These are phyloP conservation scores for Drosophila kuntzei DNA, from an alignment of 2,888 invertebrate species.

Conservation along the genomic window DNA sequence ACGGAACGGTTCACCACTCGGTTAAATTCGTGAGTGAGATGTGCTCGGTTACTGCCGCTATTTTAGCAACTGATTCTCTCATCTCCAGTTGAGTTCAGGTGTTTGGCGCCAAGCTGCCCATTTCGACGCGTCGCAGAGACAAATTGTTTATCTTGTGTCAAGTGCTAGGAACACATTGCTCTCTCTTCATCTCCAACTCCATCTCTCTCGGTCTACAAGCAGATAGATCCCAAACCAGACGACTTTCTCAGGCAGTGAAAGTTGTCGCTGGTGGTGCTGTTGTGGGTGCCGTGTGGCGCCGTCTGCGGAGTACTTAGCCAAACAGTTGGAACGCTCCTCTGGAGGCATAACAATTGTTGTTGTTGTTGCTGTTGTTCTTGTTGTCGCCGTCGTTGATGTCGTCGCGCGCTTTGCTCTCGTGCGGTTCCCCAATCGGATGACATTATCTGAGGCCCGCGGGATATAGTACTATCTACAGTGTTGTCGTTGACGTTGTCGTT, in stretches of 20 bases:
- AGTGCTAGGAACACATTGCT: constrained; percentile 55
- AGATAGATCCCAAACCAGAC: background rate
- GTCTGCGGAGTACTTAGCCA: constrained; percentile 68
- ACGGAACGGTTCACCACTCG: constrained; percentile 65
- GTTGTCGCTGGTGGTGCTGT: constrained; percentile 38
- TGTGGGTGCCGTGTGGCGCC: constrained; percentile 64
- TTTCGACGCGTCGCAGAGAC: constrained; percentile 68
- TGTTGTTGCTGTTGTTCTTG: constrained; percentile 1
- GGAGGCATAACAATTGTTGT: constrained; percentile 27
- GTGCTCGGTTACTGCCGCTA: constrained; percentile 31
- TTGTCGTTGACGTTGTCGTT: constrained; percentile 13
- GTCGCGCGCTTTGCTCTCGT: constrained; percentile 40
- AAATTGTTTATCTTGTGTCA: constrained; percentile 80
- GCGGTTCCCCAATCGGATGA: constrained; percentile 73
- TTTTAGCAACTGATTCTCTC: constrained; percentile 22
- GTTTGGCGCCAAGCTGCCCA: constrained; percentile 78
- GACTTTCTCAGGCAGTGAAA: constrained; percentile 32
- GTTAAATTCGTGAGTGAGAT: constrained; percentile 30
- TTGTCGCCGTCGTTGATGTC: constrained; percentile 28
- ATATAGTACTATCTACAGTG: constrained; percentile 40
- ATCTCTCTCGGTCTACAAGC: background rate
- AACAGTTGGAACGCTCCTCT: constrained; percentile 51
- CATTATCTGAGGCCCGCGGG: constrained; percentile 70
- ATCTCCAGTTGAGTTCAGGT: constrained; percentile 42
- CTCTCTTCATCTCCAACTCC: background rate